These are phyloP conservation scores for Archaeoteleia sp. DNA, from an alignment of 2,888 invertebrate species.

Conservation along the genomic window DNA sequence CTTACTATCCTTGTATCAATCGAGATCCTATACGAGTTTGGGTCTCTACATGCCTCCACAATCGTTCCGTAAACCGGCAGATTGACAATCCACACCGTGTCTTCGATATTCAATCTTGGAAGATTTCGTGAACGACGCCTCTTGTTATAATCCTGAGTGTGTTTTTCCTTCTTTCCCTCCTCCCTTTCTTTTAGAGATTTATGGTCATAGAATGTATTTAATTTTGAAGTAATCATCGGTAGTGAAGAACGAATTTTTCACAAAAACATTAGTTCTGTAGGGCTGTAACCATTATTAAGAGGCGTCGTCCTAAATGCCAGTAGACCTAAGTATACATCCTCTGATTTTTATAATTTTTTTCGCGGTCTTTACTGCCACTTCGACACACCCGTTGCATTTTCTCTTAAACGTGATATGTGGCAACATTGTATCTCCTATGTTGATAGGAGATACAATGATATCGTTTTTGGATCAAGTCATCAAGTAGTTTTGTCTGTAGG, in stretches of 20 bases:
- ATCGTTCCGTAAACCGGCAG: conserved; percentile 21
- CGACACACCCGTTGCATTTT: conserved; percentile 49
- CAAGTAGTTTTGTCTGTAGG: too few relatives aligned
- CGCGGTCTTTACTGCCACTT: conserved; percentile 52
- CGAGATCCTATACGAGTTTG: too few relatives aligned
- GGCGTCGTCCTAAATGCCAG: conserved; percentile 33
- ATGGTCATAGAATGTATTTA: conserved; percentile 14
- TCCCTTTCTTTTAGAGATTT: conserved; percentile 24
- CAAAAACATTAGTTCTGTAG: conserved; percentile 33
- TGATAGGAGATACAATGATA: too few relatives aligned
- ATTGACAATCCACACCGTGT: conserved; percentile 57
- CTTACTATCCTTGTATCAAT: too few relatives aligned
- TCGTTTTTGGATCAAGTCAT: too few relatives aligned
- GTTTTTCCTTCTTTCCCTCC: conserved; percentile 21
- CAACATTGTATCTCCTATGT: too few relatives aligned
- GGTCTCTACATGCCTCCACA: not conserved
- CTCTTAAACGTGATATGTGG: too few relatives aligned
- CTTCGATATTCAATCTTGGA: conserved; percentile 32
- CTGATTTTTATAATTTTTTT: conserved; percentile 41
- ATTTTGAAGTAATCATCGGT: conserved; percentile 17
- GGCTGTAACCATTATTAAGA: conserved; percentile 40
- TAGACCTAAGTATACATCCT: conserved; percentile 28
- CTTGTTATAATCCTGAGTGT: conserved; percentile 48
- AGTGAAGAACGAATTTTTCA: conserved; percentile 38
- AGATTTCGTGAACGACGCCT: conserved; percentile 47